A percentile compares a stretch with the other conserved stretches of the same genome.
Evolutionary conservation across 2,113 vertebrate genomes (phyloP).

Genomic region (Ciconia boyciana): DNA sequence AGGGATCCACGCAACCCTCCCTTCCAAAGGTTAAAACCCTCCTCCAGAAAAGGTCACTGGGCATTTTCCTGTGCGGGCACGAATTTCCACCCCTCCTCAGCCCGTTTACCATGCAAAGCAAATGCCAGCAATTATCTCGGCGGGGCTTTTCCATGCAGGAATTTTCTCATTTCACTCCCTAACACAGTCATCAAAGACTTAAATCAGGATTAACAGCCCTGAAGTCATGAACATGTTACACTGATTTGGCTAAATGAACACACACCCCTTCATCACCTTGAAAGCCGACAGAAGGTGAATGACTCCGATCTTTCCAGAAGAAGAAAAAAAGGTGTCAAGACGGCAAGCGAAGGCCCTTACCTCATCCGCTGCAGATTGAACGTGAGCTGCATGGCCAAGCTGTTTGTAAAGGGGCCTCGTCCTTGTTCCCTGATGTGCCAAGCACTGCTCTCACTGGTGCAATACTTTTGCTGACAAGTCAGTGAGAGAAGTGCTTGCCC

Average conservation of each 20-base stretch:
- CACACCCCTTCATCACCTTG: background rate
- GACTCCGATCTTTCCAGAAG: background rate
- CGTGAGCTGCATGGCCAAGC: rapidly evolving
- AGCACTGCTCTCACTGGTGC: background rate
- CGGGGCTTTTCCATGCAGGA: background rate
- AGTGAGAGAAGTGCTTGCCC: background rate
- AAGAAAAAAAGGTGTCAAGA: background rate
- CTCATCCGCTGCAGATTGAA: background rate
- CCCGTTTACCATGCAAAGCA: background rate
- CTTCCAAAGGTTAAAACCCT: background rate
- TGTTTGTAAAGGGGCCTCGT: background rate
- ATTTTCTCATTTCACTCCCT: background rate
- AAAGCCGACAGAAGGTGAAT: background rate
- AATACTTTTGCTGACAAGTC: background rate
- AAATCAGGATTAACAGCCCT: background rate
- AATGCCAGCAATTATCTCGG: background rate
- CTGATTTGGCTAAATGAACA: background rate
- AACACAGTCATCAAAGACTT: background rate
- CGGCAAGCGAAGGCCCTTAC: background rate
- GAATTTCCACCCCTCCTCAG: background rate
- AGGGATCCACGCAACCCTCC: background rate
- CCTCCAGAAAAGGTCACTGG: background rate
- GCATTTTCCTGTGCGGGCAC: background rate
- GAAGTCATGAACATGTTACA: background rate
- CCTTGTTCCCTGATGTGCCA: background rate